Evolutionary conservation across 2,888 invertebrate genomes (phyloP), one percentile per base, ranked within the genome.

Genomic region (Pandemis cinnamomeana): DNA sequence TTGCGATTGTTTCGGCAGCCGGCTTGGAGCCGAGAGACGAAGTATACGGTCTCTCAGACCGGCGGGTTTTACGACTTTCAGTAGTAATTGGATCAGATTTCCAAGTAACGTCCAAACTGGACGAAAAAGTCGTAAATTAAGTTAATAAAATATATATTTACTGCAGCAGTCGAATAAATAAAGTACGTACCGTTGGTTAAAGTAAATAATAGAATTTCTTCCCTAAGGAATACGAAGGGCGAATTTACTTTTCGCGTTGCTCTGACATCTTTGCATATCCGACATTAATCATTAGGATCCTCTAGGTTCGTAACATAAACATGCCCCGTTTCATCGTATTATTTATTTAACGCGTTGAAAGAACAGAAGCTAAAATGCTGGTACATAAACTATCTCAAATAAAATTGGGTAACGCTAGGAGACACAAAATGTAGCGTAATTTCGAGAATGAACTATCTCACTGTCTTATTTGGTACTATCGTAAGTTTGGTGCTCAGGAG

Each of bases 401-500:
- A 7, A 55, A 71, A 71, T 64, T 58, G 46, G 63, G 63, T 46
- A n/a, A 48, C 20, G 46, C 41, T 41, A 68, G 67, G 53, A 55
- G 68, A 44, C 70, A 63, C 15, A 11, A 48, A n/a, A 64, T 71
- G 63, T 58, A 46, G 46, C 41, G 41, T 64, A 48, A 63, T 72
- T 64, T 64, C 46, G 77, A 66, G 60, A 64, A 71, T 84, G 82
- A 84, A 85, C 79, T 82, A 77, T 75, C 67, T 53, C 66, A 77
- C 78, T 74, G 77, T 78, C 81, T 84, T 85, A 86, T 86, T 86
- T 83, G 84, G 77, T 79, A 81, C 84, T 6, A 7, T 51, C 85
- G 85, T 83, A 82, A 77, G 81, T 82, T 83, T 83, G 84, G 81
- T 83, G 85, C 84, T 82, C 76, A 36, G 62, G 79, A 80, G 86